Conservation (phyloP, 1,140 invertebrate genomes). For the Frieseomelitta varia region DNA sequence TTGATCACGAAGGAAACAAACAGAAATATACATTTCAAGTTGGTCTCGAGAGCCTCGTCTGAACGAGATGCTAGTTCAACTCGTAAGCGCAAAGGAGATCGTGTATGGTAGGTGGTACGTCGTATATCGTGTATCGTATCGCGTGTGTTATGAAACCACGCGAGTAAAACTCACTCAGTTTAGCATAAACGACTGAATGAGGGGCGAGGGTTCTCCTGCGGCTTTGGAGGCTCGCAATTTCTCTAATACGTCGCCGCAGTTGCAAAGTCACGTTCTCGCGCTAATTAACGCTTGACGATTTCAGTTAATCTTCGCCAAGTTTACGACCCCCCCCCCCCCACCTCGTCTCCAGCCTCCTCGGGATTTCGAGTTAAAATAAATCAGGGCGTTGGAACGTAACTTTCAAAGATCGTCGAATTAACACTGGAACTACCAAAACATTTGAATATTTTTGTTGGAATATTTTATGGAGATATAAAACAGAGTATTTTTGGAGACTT, state of each 20-base stretch:
- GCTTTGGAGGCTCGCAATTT: background rate
- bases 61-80: background rate
- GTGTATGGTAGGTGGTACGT: background rate
- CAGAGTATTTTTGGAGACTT: too few species aligned
- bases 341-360: background rate
- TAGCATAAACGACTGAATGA: constrained; percentile 14
- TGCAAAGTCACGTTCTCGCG: constrained; percentile 7
- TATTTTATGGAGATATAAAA: too few species aligned
- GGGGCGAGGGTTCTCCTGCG: too few species aligned
- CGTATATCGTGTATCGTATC: too few species aligned
- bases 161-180: background rate
- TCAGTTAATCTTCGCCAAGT: background rate
- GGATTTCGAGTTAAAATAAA: background rate
- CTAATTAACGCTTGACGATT: constrained; percentile 20
- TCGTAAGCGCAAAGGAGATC: background rate
- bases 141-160: too few species aligned
- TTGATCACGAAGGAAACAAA: too few species aligned
- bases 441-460: too few species aligned
- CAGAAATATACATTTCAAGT: too few species aligned
- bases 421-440: too few species aligned
- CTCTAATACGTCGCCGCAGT: background rate
- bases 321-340: background rate
- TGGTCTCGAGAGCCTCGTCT: too few species aligned
- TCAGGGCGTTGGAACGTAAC: too few species aligned
- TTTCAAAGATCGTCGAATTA: too few species aligned